A percentile compares a stretch with the other conserved stretches of the same genome.
These are phyloP conservation scores for Dendrolimus pini DNA, from an alignment of 2,888 invertebrate species.

Conservation along the genomic window DNA sequence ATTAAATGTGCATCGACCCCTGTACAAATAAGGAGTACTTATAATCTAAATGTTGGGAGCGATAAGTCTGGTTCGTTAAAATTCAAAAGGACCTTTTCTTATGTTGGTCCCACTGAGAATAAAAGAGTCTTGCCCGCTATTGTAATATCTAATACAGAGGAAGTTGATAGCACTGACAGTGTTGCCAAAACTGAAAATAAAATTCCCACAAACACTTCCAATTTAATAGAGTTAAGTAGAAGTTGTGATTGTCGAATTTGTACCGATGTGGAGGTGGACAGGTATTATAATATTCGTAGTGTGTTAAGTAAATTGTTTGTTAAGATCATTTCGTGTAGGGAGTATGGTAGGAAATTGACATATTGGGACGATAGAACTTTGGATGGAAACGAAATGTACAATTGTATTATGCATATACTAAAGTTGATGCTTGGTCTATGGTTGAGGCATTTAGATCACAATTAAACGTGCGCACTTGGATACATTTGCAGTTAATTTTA, in stretches of 20 bases:
- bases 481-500: not conserved
- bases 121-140: slow-evolving; percentile 25
- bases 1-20: slow-evolving; percentile 8
- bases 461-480: slow-evolving; percentile 15
- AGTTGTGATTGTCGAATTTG: slow-evolving; percentile 65
- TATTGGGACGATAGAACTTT: slow-evolving; percentile 57
- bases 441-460: slow-evolving; percentile 68
- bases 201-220: slow-evolving; percentile 37
- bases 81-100: slow-evolving; percentile 22
- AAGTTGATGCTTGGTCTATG: slow-evolving; percentile 65
- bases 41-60: slow-evolving; percentile 8
- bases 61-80: slow-evolving; percentile 18
- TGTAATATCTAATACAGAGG: slow-evolving; percentile 24
- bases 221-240: slow-evolving; percentile 44
- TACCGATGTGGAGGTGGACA: slow-evolving; percentile 33
- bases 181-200: slow-evolving; percentile 37
- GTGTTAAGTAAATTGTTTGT: slow-evolving; percentile 44
- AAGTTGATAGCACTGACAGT: slow-evolving; percentile 16
- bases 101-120: slow-evolving; percentile 9
- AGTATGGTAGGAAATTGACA: slow-evolving; percentile 40
- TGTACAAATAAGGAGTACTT: not conserved
- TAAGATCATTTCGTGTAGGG: slow-evolving; percentile 38
- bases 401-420: slow-evolving; percentile 52
- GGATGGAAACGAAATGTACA: slow-evolving; percentile 55
- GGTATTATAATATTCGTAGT: slow-evolving; percentile 36